Conservation (phyloP, 1,140 invertebrate species). For the Trachelipus rathkii region DNA sequence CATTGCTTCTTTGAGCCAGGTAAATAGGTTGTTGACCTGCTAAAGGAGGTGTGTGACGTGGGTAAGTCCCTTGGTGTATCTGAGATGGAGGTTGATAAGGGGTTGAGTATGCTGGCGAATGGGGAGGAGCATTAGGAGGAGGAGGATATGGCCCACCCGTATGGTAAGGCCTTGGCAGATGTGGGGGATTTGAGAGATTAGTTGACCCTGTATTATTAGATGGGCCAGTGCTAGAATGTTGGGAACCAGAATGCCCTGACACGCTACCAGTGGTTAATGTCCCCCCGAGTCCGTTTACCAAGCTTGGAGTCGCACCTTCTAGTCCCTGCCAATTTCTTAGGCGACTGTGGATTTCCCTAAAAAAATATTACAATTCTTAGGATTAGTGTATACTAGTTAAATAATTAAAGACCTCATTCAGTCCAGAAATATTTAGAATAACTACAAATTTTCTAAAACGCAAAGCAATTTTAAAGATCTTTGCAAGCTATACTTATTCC, state of each 20-base stretch:
- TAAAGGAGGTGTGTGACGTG: constrained; percentile 32
- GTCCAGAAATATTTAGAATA: no score
- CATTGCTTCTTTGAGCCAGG: constrained; percentile 42
- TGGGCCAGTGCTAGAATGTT: constrained; percentile 58
- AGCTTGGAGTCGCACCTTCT: constrained; percentile 35
- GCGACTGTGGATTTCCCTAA: constrained; percentile 65
- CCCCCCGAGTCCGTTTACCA: constrained; percentile 14
- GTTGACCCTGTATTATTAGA: constrained; percentile 58
- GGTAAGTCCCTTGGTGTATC: constrained; percentile 25
- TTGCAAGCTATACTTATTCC: no score
- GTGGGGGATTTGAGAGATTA: constrained; percentile 47
- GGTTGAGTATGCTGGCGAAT: constrained; percentile 44
- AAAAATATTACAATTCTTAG: neutral
- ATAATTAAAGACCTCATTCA: no score
- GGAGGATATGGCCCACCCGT: constrained; percentile 36
- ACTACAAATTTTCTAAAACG: no score
- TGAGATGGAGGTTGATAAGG: constrained; percentile 34
- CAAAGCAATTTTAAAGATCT: no score
- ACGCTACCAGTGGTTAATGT: constrained; percentile 41
- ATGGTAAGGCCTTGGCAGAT: constrained; percentile 41
- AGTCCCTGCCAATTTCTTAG: constrained; percentile 63
- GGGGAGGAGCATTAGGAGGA: constrained; percentile 34
- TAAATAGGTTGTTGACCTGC: constrained; percentile 38
- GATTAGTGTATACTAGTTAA: no score
- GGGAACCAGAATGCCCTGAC: constrained; percentile 47